Evolutionary conservation across 2,113 vertebrate genomes (phyloP).

Genomic region (Alectura lathami): DNA sequence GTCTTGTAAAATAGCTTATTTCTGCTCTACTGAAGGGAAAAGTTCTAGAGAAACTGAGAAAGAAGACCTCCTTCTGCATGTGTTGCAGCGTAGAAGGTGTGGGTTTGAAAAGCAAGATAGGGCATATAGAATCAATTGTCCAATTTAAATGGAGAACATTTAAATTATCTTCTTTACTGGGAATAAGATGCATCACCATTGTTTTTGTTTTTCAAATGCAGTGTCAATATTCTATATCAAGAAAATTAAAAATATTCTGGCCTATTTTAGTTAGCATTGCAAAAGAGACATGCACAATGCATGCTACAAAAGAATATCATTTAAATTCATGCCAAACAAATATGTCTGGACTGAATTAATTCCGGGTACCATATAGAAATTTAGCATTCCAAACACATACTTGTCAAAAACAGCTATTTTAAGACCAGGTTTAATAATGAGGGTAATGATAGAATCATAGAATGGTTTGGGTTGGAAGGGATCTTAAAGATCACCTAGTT

Average conservation of each 20-base stretch:
- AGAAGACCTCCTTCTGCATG: neutral
- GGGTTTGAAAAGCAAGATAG: neutral
- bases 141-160: no score
- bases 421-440: neutral
- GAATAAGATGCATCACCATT: rapidly evolving
- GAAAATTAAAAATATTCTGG: neutral
- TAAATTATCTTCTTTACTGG: neutral
- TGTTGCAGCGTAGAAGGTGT: neutral
- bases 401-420: neutral
- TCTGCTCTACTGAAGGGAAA: neutral
- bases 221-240: neutral
- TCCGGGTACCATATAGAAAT: neutral
- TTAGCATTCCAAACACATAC: neutral
- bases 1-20: neutral
- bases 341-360: neutral
- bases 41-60: neutral
- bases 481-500: no score
- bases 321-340: neutral
- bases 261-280: neutral
- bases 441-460: no score
- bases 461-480: no score
- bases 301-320: neutral
- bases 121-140: neutral
- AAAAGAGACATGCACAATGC: rapidly evolving
- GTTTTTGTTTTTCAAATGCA: neutral